These are phyloP conservation scores for Lomographa bimaculata DNA, from an alignment of 2,888 invertebrate genomes.

Conservation along the genomic window DNA sequence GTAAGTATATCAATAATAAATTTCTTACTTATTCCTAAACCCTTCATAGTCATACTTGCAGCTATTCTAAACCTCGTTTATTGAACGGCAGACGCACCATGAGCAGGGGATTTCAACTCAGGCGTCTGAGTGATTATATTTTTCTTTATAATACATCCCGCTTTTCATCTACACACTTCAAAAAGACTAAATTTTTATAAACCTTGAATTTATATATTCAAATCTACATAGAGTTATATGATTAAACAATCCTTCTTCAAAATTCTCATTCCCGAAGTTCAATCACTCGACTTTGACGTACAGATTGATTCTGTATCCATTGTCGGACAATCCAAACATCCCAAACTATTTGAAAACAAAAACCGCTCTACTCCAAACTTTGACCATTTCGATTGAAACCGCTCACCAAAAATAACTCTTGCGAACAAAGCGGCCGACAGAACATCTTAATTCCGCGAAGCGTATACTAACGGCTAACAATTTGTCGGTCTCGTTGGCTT, in stretches of 20 bases:
- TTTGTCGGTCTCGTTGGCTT: slow-evolving; percentile 74
- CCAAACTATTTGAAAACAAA: slow-evolving; percentile 56
- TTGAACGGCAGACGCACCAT: too few relatives aligned
- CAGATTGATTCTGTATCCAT: slow-evolving; percentile 43
- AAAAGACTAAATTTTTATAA: too few relatives aligned
- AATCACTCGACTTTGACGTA: slow-evolving; percentile 32
- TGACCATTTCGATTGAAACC: slow-evolving; percentile 30
- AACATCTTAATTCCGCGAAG: slow-evolving; percentile 61
- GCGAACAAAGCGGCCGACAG: slow-evolving; percentile 38
- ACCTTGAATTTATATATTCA: too few relatives aligned
- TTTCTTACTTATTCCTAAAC: too few relatives aligned
- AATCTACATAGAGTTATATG: too few relatives aligned
- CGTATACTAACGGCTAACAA: slow-evolving; percentile 67
- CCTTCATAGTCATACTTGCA: too few relatives aligned
- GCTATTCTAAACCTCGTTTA: too few relatives aligned
- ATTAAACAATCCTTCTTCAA: slow-evolving; percentile 20
- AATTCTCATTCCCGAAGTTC: slow-evolving; percentile 29
- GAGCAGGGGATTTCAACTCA: too few relatives aligned
- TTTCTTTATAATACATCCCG: too few relatives aligned
- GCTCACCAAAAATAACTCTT: slow-evolving; percentile 32
- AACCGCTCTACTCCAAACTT: slow-evolving; percentile 48
- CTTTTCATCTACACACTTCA: too few relatives aligned
- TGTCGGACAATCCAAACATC: slow-evolving; percentile 39
- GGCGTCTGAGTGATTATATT: too few relatives aligned
- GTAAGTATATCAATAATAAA: too few relatives aligned